A percentile compares a stretch with the other conserved stretches of the same genome.
Evolutionary conservation across 2,113 vertebrate genomes (phyloP).

Genomic region (Meleagris gallopavo): DNA sequence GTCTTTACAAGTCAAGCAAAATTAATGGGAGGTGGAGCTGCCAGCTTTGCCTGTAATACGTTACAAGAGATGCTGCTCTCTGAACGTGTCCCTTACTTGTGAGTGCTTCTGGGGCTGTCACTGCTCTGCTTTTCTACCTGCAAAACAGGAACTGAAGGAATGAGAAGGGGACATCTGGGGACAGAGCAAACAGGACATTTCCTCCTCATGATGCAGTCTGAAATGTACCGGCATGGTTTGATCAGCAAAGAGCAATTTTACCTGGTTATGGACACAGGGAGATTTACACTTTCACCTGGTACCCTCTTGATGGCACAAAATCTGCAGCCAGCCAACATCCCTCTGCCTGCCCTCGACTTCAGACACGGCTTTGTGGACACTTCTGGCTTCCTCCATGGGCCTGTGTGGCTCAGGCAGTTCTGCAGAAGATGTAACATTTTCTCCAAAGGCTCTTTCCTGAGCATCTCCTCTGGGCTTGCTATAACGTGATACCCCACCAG

Average conservation of each 20-base stretch:
- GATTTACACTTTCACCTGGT: rapidly evolving
- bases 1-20: neutral
- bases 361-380: neutral
- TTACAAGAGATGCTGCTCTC: neutral
- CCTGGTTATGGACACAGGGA: neutral
- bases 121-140: neutral
- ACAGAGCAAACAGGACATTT: neutral
- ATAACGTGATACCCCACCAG: neutral
- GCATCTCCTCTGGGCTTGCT: neutral
- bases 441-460: neutral
- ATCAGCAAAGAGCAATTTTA: constrained; percentile 7
- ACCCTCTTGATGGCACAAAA: neutral
- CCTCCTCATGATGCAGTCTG: neutral
- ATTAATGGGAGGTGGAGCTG: neutral
- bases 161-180: neutral
- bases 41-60: neutral
- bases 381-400: neutral
- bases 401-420: neutral
- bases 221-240: neutral
- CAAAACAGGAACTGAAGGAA: neutral
- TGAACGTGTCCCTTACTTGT: neutral
- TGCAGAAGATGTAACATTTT: neutral
- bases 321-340: neutral
- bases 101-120: neutral
- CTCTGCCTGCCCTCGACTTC: neutral